phyloP scores from a whole-genome alignment of 2,113 vertebrate genomes.

The Lepidothrix coronata region DNA sequence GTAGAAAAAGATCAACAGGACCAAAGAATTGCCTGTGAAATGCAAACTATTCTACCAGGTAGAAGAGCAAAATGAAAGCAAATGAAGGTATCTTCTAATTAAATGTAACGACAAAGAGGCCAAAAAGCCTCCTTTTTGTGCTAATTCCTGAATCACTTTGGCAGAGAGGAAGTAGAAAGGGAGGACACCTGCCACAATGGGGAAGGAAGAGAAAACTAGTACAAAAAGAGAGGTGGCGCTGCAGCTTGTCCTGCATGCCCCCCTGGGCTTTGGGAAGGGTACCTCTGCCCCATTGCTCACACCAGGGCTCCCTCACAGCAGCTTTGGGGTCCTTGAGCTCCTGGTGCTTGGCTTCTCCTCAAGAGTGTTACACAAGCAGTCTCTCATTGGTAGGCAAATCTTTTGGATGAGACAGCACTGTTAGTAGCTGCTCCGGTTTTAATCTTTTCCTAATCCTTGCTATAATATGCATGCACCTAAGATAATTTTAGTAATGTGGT shows the following conservation, averaged over 20 bases:
- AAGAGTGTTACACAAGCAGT: accelerated
- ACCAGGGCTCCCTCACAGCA: background rate
- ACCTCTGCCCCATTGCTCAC: accelerated
- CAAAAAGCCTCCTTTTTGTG: background rate
- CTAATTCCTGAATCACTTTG: background rate
- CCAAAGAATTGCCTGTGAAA: background rate
- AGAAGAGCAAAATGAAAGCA: background rate
- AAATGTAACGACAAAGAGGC: background rate
- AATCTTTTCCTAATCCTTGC: background rate
- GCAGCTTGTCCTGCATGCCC: background rate
- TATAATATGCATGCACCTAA: background rate
- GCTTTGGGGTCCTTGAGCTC: background rate
- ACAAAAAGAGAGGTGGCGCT: background rate
- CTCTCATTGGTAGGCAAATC: background rate
- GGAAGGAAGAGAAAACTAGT: background rate
- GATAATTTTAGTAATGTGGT: background rate
- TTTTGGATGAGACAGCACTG: background rate
- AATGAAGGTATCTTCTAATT: background rate
- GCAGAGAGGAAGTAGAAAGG: background rate
- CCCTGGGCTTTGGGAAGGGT: background rate
- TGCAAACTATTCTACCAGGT: background rate
- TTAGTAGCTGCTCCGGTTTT: background rate
- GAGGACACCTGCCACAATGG: background rate
- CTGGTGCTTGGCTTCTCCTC: background rate
- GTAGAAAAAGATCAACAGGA: background rate